Conservation (phyloP, 2,113 vertebrate genomes). For the Tachycineta bicolor region DNA sequence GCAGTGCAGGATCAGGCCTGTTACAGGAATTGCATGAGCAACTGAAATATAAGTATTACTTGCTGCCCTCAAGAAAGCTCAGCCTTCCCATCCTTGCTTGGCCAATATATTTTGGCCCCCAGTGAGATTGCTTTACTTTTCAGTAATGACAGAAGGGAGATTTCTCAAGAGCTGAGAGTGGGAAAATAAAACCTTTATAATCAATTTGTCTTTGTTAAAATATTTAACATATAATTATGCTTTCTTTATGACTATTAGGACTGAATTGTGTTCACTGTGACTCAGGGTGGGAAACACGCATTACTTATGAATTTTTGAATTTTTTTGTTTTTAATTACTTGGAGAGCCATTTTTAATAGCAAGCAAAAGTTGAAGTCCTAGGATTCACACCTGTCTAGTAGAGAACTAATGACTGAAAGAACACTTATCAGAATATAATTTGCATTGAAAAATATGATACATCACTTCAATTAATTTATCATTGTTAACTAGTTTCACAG, state of each 20-base stretch:
- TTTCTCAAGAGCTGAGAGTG: not conserved
- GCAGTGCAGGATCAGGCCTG: not conserved
- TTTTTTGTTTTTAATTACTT: not conserved
- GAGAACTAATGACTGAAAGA: not conserved
- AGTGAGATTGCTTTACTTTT: not conserved
- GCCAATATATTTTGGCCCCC: not conserved
- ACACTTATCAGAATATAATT: not conserved
- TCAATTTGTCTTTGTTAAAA: not conserved
- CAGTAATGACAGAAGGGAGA: not conserved
- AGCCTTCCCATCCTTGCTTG: not conserved
- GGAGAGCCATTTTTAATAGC: not conserved
- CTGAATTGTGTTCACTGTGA: not conserved
- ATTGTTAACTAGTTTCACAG: not conserved
- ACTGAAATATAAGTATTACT: not conserved
- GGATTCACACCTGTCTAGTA: not conserved
- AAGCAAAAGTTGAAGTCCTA: not conserved
- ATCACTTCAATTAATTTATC: not conserved
- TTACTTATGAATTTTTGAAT: not conserved
- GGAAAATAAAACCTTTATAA: not conserved
- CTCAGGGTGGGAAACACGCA: not conserved
- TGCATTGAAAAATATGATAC: not conserved
- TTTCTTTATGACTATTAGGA: not conserved
- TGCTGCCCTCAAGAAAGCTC: slow-evolving; percentile 5
- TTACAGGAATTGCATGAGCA: not conserved
- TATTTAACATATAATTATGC: not conserved